Percentiles rank a stretch among this genome's conserved stretches.
phyloP scores from a whole-genome alignment of 1,140 invertebrate species.

The Propsilocerus akamusi region DNA sequence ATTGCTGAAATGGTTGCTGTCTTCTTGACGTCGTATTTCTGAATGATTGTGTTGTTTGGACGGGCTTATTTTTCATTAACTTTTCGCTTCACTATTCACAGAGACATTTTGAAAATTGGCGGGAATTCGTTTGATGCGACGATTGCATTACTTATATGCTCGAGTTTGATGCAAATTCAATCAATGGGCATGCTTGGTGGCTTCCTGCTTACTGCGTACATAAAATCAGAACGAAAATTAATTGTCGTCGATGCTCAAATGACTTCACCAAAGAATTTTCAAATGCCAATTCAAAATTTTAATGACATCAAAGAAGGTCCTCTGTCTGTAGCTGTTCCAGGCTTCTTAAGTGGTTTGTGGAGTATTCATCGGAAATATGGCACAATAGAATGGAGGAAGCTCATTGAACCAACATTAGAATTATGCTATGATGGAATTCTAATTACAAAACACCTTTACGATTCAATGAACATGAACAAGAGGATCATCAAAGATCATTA shows the following conservation, averaged over 20 bases:
- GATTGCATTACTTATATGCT: constrained; percentile 67
- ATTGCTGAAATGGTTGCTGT: background rate
- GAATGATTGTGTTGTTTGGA: background rate
- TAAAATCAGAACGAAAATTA: constrained; percentile 35
- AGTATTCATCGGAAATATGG: constrained; percentile 65
- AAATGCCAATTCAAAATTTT: constrained; percentile 25
- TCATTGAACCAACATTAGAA: constrained; percentile 58
- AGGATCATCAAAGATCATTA: constrained; percentile 33
- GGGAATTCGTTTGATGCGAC: constrained; percentile 80
- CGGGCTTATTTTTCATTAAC: constrained; percentile 2
- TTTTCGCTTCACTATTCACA: constrained; percentile 19
- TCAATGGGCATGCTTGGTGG: constrained; percentile 81
- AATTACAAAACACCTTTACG: constrained; percentile 44
- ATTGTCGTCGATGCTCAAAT: constrained; percentile 52
- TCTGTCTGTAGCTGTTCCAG: constrained; percentile 69
- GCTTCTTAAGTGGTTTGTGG: constrained; percentile 79
- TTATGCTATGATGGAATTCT: constrained; percentile 56
- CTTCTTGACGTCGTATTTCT: background rate
- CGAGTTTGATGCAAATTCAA: constrained; percentile 65
- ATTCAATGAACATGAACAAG: constrained; percentile 12
- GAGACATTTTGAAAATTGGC: constrained; percentile 50
- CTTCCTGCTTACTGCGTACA: constrained; percentile 68
- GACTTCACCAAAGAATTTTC: constrained; percentile 50
- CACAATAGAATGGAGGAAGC: constrained; percentile 56
- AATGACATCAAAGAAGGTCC: constrained; percentile 33